Conservation (phyloP, 2,888 invertebrate genomes). For the Morinoia aosen region DNA sequence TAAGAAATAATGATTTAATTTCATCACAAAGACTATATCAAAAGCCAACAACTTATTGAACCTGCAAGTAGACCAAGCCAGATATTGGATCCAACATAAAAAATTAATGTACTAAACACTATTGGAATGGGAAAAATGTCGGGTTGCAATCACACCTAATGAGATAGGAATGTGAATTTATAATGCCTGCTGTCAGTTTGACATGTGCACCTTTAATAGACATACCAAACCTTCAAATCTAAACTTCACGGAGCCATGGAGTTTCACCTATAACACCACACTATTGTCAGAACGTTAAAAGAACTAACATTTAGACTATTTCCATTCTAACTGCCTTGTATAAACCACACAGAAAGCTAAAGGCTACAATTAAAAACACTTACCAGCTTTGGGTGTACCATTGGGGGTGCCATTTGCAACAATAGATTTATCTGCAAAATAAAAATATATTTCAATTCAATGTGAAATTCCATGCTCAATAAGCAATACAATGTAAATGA, state of each 20-base stretch:
- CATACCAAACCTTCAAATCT: too few relatives aligned
- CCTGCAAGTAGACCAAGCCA: too few relatives aligned
- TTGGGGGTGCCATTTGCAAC: slow-evolving; percentile 33
- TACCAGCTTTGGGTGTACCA: neutral
- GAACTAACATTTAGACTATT: neutral
- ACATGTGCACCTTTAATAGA: too few relatives aligned
- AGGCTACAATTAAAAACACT: neutral
- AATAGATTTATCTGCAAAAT: neutral
- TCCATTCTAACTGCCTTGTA: neutral
- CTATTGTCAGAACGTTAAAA: neutral
- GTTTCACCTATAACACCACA: neutral
- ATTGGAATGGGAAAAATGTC: too few relatives aligned
- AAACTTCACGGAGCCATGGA: too few relatives aligned
- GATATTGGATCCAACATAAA: neutral
- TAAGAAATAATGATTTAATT: too few relatives aligned
- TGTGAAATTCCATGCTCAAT: neutral
- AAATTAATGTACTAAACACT: neutral
- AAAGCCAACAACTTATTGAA: too few relatives aligned
- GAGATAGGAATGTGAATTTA: too few relatives aligned
- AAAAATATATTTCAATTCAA: neutral
- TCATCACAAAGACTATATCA: too few relatives aligned
- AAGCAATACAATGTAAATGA: too few relatives aligned
- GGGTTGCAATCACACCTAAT: too few relatives aligned
- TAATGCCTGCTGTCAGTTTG: too few relatives aligned
- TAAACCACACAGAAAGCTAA: neutral